Base-by-base conservation (phyloP, 2,113 vertebrate genomes). In the Cyphomyrus discorhynchus region DNA sequence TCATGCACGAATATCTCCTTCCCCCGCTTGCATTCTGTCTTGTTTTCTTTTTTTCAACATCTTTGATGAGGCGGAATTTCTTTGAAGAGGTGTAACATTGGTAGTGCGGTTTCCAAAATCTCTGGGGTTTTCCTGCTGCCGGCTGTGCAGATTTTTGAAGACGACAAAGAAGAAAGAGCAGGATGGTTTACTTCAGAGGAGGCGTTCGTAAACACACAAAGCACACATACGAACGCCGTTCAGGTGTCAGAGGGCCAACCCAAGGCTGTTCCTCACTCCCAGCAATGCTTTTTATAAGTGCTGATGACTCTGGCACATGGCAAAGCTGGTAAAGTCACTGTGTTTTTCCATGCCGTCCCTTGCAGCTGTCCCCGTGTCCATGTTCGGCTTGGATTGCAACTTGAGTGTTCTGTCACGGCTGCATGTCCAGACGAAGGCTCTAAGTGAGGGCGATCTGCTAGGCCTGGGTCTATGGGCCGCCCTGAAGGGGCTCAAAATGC, bases 181-280 rank as follows among this genome's bases (percentile, higher is more conserved):
- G 74, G 66, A 46, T 80, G 45, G 52, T 50, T 89, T 90, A 47
- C 15, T 74, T 74, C 21, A 15, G 82, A 74, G 24, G 45, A 85
- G 46, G 86, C n/a, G 21, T 80, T 47, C 35, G 39, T 31, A 66
- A 31, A 87, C 49, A 90, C 90, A 88, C 85, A 90, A 82, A 92
- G 90, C 89, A 92, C 90, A 93, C 91, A 92, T 39, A 31, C 17
- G 27, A 35, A 89, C 9, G n/a, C 39, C 53, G 24, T 21, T 47
- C 42, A 19, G 82, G 39, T n/a, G 45, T n/a, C 42, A 24, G 45
- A 7, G 21, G 82, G 39, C 82, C 7, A 11, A 24, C 21, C 39
- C 45, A 84, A 84, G 21, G 24, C 24, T 45, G 39, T 46, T 46
- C 17, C 19, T 84, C 82, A 84, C 24, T 47, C 35, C 31, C 11